phyloP scores from a whole-genome alignment of 1,140 invertebrate genomes.

The Diuraphis noxia region DNA sequence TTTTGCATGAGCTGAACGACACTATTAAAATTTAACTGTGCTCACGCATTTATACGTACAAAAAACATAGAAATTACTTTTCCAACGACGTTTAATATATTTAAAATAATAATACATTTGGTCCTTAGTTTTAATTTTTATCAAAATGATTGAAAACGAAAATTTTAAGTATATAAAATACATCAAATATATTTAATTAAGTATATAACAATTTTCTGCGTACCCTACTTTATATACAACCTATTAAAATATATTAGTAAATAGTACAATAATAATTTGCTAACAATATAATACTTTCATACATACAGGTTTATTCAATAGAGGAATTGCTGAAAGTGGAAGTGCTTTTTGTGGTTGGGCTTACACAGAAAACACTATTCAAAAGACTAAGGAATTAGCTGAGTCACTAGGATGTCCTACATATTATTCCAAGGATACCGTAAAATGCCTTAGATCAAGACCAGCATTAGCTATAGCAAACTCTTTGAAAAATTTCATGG shows the following conservation, averaged over 20 bases:
- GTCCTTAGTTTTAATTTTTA: too few species aligned
- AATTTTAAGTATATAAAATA: too few species aligned
- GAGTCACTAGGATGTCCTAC: conserved; percentile 71
- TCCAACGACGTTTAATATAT: too few species aligned
- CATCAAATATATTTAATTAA: too few species aligned
- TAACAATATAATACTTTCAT: neutral
- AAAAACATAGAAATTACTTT: too few species aligned
- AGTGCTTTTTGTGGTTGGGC: conserved; percentile 74
- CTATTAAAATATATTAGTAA: neutral
- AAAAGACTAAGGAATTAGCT: conserved; percentile 71
- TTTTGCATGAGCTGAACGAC: too few species aligned
- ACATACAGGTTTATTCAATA: conserved; percentile 66
- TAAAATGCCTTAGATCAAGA: conserved; percentile 71
- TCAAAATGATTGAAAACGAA: too few species aligned
- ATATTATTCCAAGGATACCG: conserved; percentile 64
- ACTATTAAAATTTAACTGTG: too few species aligned
- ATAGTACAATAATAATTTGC: neutral
- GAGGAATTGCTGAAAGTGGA: conserved; percentile 79
- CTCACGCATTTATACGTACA: too few species aligned
- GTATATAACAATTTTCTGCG: too few species aligned
- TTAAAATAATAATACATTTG: too few species aligned
- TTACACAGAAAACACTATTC: conserved; percentile 67
- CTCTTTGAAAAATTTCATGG: conserved; percentile 35
- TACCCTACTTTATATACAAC: too few species aligned
- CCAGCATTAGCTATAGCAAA: conserved; percentile 65